A percentile compares a stretch with the other conserved stretches of the same genome.
phyloP scores from a whole-genome alignment of 2,797 vertebrate species.

The Eurystomus glaucurus region DNA sequence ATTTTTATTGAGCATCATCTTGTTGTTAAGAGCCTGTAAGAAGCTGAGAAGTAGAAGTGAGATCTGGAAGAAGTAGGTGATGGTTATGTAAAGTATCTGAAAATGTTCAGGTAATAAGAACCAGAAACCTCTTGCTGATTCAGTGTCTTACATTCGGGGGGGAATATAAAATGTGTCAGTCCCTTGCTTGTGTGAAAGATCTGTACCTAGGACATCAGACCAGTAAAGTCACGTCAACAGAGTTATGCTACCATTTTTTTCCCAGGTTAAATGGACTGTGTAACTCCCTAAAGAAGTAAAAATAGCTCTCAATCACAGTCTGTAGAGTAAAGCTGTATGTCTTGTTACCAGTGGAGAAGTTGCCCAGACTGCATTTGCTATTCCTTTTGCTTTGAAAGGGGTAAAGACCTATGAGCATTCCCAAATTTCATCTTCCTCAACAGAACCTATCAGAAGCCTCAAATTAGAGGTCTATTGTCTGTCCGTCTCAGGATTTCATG shows the following conservation, averaged over 20 bases:
- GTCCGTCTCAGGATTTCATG: not conserved
- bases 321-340: not conserved
- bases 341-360: not conserved
- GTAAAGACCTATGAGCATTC: not conserved
- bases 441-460: not conserved
- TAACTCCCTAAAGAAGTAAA: not conserved
- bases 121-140: not conserved
- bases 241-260: not conserved
- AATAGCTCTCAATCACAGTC: not conserved
- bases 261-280: not conserved
- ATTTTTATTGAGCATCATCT: not conserved
- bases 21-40: not conserved
- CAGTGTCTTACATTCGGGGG: fast-evolving
- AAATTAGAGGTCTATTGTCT: not conserved
- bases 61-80: not conserved
- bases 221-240: not conserved
- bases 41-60: not conserved
- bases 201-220: not conserved
- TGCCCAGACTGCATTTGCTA: fast-evolving
- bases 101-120: not conserved
- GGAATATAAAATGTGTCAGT: not conserved
- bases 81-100: not conserved
- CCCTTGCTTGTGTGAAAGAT: not conserved
- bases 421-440: not conserved
- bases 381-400: not conserved